phyloP scores from a whole-genome alignment of 92 coral and sea anemone species.

The Meandrina meandrites region DNA sequence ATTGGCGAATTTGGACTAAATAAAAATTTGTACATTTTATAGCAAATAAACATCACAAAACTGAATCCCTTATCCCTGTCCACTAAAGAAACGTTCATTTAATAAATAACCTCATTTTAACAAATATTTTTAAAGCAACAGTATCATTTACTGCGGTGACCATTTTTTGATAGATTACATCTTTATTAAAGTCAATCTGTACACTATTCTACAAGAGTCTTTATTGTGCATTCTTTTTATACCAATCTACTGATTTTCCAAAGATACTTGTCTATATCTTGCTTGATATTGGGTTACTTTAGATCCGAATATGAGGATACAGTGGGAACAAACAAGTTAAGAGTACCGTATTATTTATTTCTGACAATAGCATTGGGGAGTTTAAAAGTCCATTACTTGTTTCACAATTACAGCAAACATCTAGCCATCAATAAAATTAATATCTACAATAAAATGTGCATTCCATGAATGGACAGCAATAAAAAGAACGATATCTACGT shows the following conservation, averaged over 20 bases:
- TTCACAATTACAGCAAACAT: not conserved
- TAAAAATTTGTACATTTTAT: no score
- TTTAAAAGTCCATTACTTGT: not conserved
- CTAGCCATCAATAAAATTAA: not conserved
- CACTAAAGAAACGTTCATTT: no score
- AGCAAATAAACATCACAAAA: no score
- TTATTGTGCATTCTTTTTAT: not conserved
- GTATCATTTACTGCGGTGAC: no score
- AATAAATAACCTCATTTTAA: no score
- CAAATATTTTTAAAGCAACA: no score
- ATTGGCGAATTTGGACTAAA: no score
- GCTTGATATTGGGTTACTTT: no score
- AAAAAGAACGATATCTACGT: not conserved
- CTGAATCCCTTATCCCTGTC: no score
- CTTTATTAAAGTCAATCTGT: not conserved
- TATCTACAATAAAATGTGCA: not conserved
- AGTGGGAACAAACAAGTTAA: not conserved
- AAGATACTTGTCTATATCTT: not conserved
- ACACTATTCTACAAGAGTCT: not conserved
- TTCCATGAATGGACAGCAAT: not conserved
- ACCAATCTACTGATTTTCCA: not conserved
- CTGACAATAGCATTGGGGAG: not conserved
- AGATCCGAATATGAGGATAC: no score
- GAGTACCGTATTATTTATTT: not conserved
- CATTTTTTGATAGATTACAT: not conserved